Evolutionary conservation across 92 coral and sea anemone genomes (phyloP).

Genomic region (Umimayanthus chanpuru): DNA sequence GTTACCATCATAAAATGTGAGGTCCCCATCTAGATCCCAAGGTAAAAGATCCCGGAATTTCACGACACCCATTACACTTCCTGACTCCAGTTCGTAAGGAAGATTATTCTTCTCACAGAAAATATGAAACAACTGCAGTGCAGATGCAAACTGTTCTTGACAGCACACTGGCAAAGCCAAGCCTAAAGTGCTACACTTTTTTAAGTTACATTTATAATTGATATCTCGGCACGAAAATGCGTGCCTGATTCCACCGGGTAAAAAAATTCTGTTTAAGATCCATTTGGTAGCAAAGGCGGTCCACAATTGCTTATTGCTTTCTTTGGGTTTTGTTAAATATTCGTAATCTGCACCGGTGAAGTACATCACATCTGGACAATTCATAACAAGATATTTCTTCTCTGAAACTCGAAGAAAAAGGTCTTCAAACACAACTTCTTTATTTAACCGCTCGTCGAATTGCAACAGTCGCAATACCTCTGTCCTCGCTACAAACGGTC

Average conservation of each 20-base stretch:
- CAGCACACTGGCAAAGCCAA: conserved; percentile 40
- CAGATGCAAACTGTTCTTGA: conserved; percentile 34
- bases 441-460: conserved; percentile 48
- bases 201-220: conserved; percentile 28
- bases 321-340: conserved; percentile 11
- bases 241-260: conserved; percentile 40
- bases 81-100: conserved; percentile 30
- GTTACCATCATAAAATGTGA: conserved; percentile 8
- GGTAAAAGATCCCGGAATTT: conserved; percentile 36
- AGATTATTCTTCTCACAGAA: conserved; percentile 32
- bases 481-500: conserved; percentile 53
- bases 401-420: conserved; percentile 41
- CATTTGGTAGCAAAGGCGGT: conserved; percentile 42
- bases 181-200: background rate
- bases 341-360: conserved; percentile 13
- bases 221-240: conserved; percentile 47
- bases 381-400: conserved; percentile 43
- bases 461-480: background rate
- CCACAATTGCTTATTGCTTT: conserved; percentile 20
- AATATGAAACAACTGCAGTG: conserved; percentile 33
- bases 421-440: conserved; percentile 47
- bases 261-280: conserved; percentile 29
- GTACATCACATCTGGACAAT: conserved; percentile 57
- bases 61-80: conserved; percentile 17
- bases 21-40: conserved; percentile 41